These are phyloP conservation scores for Pimephales promelas DNA, from an alignment of 2,113 vertebrate species.

Conservation along the genomic window DNA sequence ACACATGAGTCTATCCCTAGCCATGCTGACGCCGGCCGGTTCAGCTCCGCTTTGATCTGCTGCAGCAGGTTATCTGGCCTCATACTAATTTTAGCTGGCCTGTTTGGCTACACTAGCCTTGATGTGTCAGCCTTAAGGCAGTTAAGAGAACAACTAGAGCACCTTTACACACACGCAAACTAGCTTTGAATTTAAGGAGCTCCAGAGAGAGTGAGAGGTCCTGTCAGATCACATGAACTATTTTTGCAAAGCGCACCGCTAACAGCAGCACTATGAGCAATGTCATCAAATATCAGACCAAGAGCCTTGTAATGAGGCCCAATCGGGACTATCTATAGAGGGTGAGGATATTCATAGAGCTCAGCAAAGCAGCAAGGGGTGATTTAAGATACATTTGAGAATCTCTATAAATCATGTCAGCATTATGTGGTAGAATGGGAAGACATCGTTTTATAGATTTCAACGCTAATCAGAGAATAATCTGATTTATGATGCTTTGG, in stretches of 20 bases:
- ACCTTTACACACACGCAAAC: conserved; percentile 10
- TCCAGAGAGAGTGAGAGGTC: conserved; percentile 26
- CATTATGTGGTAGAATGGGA: not conserved
- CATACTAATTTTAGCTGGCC: conserved; percentile 50
- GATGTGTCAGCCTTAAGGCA: conserved; percentile 28
- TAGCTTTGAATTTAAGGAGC: not conserved
- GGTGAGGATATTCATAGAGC: conserved; percentile 40
- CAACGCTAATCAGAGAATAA: conserved; percentile 21
- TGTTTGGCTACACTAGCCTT: conserved; percentile 41
- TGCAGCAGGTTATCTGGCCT: conserved; percentile 48
- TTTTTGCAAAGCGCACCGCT: conserved; percentile 47
- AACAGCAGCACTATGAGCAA: conserved; percentile 19
- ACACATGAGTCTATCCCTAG: conserved; percentile 32
- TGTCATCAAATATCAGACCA: conserved; percentile 49
- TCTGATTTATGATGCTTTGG: conserved; percentile 18
- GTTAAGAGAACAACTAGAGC: conserved; percentile 11
- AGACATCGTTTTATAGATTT: conserved; percentile 27
- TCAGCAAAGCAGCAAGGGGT: not conserved
- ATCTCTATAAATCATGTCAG: conserved; percentile 30
- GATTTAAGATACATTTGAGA: conserved; percentile 16
- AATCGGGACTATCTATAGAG: conserved; percentile 27
- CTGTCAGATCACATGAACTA: conserved; percentile 45
- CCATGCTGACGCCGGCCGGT: conserved; percentile 36
- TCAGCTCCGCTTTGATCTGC: conserved; percentile 35
- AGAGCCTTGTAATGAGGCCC: conserved; percentile 19